Conservation (phyloP, 2,888 invertebrate genomes). For the Eristalis tenax region DNA sequence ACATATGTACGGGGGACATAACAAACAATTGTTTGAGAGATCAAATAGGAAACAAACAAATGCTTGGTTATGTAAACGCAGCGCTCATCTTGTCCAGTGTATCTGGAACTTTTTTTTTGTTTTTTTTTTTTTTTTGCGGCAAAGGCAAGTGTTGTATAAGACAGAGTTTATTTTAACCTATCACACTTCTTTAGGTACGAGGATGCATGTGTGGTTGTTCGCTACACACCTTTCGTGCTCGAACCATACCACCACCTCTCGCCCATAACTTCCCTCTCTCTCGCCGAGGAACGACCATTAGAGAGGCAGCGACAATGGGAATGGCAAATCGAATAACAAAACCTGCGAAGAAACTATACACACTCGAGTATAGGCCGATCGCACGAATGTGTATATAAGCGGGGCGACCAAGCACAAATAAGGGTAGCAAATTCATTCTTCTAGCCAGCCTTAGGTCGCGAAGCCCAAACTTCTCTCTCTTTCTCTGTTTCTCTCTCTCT, state of each 20-base stretch:
- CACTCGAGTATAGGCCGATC: neutral
- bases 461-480: neutral
- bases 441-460: constrained; percentile 34
- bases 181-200: neutral
- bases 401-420: constrained; percentile 55
- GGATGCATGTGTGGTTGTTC: constrained; percentile 30
- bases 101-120: constrained; percentile 14
- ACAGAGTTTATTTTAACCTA: neutral
- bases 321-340: constrained; percentile 17
- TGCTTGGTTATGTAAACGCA: constrained; percentile 42
- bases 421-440: constrained; percentile 66
- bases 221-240: constrained; percentile 51
- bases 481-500: neutral
- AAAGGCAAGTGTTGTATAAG: constrained; percentile 26
- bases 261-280: neutral
- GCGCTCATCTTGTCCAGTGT: neutral
- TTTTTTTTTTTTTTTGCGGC: neutral
- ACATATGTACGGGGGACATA: constrained; percentile 3
- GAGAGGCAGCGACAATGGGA: constrained; percentile 18
- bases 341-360: constrained; percentile 17
- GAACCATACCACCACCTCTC: neutral
- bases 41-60: constrained; percentile 23
- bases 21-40: constrained; percentile 8
- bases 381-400: neutral
- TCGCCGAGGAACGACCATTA: constrained; percentile 3